These are phyloP conservation scores for Phrynocephalus versicolor DNA, from an alignment of 2,113 vertebrate species.

Conservation along the genomic window DNA sequence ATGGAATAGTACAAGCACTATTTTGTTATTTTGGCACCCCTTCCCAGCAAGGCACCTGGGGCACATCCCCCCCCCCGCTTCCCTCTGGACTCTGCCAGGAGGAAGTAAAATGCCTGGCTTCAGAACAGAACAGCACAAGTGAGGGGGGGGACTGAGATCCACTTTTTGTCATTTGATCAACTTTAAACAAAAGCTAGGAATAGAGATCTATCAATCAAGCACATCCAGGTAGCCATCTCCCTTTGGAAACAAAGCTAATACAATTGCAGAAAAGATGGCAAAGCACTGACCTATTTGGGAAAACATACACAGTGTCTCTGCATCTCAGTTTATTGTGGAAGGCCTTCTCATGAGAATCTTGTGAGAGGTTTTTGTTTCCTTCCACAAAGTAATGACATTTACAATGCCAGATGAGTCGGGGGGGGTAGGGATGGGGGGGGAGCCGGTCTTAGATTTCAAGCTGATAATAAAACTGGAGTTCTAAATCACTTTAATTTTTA, in stretches of 20 bases:
- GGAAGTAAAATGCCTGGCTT: no score
- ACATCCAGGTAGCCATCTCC: neutral
- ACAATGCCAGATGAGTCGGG: neutral
- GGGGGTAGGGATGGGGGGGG: neutral
- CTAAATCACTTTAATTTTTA: neutral
- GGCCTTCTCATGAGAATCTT: conserved; percentile 1
- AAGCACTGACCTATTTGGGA: neutral
- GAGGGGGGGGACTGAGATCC: no score
- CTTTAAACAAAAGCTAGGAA: conserved; percentile 9
- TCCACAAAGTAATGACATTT: neutral
- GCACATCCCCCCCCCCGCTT: no score
- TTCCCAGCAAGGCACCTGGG: no score
- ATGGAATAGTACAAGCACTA: no score
- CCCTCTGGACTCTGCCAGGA: no score
- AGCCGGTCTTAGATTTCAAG: conserved; percentile 16
- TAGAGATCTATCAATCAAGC: conserved; percentile 20
- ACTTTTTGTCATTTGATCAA: no score
- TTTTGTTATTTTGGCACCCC: no score
- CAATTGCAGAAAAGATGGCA: neutral
- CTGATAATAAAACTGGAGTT: neutral
- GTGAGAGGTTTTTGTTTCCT: neutral
- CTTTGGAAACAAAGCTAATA: neutral
- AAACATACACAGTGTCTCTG: neutral
- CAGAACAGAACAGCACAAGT: no score
- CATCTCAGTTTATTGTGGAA: neutral